Conservation (phyloP, 2,888 invertebrate genomes). For the Dynastes hyllus region DNA sequence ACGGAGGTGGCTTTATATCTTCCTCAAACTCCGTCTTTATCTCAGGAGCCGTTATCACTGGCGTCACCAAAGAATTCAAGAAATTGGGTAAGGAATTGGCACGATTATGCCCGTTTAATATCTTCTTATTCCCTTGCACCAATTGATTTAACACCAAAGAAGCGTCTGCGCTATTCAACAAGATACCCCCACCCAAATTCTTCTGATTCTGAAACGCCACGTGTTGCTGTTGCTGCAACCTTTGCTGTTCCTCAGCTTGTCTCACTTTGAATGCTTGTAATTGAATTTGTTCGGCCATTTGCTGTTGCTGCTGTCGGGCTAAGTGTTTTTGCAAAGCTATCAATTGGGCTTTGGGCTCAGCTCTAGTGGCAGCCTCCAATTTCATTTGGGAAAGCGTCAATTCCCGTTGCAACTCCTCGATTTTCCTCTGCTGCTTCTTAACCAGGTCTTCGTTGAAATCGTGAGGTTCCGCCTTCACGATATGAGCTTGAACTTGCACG, state of each 20-base stretch:
- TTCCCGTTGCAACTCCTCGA: conserved; percentile 90
- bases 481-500: conserved; percentile 53
- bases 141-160: conserved; percentile 73
- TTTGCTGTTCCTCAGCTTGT: conserved; percentile 69
- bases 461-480: conserved; percentile 48
- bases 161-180: conserved; percentile 78
- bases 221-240: conserved; percentile 73
- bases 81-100: conserved; percentile 77
- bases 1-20: conserved; percentile 75
- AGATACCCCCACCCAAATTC: conserved; percentile 72
- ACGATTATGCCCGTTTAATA: conserved; percentile 73
- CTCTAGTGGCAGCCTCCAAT: conserved; percentile 76
- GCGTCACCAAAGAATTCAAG: conserved; percentile 69
- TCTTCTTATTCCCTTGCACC: conserved; percentile 71
- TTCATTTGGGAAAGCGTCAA: conserved; percentile 86
- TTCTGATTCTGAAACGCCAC: conserved; percentile 70
- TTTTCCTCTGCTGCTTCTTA: conserved; percentile 88
- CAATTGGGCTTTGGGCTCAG: conserved; percentile 67
- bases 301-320: conserved; percentile 72
- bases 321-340: conserved; percentile 64
- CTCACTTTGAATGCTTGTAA: conserved; percentile 76
- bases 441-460: conserved; percentile 78
- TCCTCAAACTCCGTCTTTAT: conserved; percentile 61
- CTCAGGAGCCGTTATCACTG: conserved; percentile 69
- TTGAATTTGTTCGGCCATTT: conserved; percentile 74